Evolutionary conservation across 2,888 invertebrate genomes (phyloP), one percentile per base, ranked within the genome.

Genomic region (Oligia latruncula): DNA sequence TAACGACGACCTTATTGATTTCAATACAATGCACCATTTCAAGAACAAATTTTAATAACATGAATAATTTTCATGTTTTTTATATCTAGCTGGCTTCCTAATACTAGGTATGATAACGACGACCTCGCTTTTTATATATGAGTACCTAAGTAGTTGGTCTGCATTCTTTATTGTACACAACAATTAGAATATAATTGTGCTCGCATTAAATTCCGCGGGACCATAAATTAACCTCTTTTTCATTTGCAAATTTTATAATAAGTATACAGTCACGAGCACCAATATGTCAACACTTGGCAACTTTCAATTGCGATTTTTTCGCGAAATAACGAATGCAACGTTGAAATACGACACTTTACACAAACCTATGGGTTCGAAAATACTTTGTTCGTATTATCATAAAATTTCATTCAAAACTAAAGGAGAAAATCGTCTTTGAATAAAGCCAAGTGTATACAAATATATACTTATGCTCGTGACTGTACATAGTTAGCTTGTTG

Each of bases 41-140:
- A 78, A 88, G 75, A 78, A 82, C 82, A 71, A 72, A 74, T 65
- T 81, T 67, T 67, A 85, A 66, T 75, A 78, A 72, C 72, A 78
- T 64, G 71, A 87, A 78, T 88, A 82, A 70, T 82, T 86, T 82
- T 79, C 70, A 74, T 86, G 86, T 73, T 86, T 78, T 29, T 87
- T 81, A 77, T 85, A 85, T 77, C 77, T 85, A 60, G 40, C 52
- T 68, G 60, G 52, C 23, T 67, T 71, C 49, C 65, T 65, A 75
- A 71, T 87, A 43, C 46, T 0, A 40, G 40, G 40, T 73, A 58
- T 71, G 81, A 87, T 87, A 87, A 73, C 74, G 49, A 62, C 23
- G 77, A 75, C 85, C 85, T 85, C 20, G 85, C 23, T 55, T 67
- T 78, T 82, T 67, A 65, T 46, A 46, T 13, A 46, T 72, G 55